These are phyloP conservation scores for Heliconius himera DNA, from an alignment of 1,140 invertebrate genomes.

Conservation along the genomic window DNA sequence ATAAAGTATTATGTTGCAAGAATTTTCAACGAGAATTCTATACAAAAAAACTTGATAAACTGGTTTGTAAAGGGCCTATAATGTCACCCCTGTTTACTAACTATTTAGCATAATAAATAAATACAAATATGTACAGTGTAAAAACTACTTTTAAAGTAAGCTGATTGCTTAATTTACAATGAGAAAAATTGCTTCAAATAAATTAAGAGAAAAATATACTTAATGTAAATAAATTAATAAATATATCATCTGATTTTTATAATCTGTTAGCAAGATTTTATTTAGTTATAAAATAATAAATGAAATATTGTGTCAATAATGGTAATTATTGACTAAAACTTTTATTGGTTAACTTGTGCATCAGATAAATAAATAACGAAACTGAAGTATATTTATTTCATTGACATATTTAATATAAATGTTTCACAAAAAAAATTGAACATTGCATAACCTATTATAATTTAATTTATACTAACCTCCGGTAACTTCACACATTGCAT, in stretches of 20 bases:
- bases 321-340: no score
- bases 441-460: not conserved
- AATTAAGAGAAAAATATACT: not conserved
- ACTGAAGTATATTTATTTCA: no score
- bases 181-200: not conserved
- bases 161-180: not conserved
- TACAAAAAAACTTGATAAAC: constrained; percentile 16
- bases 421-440: no score
- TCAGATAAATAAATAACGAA: no score
- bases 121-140: constrained; percentile 1
- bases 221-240: not conserved
- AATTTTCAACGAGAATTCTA: not conserved
- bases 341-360: no score
- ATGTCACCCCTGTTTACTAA: constrained; percentile 18
- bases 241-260: no score
- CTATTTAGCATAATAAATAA: constrained; percentile 13
- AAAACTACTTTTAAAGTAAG: not conserved
- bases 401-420: no score
- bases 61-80: constrained; percentile 15
- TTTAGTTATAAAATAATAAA: no score
- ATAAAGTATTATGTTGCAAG: not conserved
- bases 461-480: constrained; percentile 86
- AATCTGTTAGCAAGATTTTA: no score
- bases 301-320: no score
- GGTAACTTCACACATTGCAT: constrained; percentile 99